These are phyloP conservation scores for Archocentrus centrarchus DNA, from an alignment of 2,113 vertebrate species.

Conservation along the genomic window DNA sequence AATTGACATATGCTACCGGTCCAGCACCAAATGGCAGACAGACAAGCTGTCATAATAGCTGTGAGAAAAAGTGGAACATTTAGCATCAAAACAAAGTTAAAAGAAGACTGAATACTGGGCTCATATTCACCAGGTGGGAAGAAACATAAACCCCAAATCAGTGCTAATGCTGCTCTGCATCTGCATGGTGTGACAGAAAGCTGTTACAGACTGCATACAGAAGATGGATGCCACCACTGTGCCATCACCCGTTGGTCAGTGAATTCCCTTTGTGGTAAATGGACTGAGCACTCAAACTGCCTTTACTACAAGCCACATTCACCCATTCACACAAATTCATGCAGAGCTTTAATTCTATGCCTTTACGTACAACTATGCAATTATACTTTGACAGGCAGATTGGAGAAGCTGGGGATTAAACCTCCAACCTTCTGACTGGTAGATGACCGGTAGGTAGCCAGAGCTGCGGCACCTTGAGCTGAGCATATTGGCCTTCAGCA, in stretches of 20 bases:
- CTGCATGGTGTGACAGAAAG: neutral
- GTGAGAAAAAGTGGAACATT: neutral
- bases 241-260: too few species aligned
- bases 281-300: too few species aligned
- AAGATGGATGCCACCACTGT: too few species aligned
- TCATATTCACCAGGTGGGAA: neutral
- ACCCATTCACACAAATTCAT: too few species aligned
- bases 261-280: too few species aligned
- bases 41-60: neutral
- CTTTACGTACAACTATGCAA: too few species aligned
- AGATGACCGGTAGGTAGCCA: neutral
- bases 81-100: neutral
- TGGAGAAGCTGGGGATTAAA: too few species aligned
- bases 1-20: neutral
- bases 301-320: too few species aligned
- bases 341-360: too few species aligned
- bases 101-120: neutral
- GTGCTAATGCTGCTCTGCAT: neutral
- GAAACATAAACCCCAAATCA: neutral
- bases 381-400: too few species aligned
- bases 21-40: neutral
- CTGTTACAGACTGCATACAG: neutral
- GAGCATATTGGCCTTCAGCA: neutral
- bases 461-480: neutral
- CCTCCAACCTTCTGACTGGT: too few species aligned